A percentile compares a stretch with the other conserved stretches of the same genome.
These are phyloP conservation scores for Hemichromis elongatus DNA, from an alignment of 2,113 vertebrate genomes.

Conservation along the genomic window DNA sequence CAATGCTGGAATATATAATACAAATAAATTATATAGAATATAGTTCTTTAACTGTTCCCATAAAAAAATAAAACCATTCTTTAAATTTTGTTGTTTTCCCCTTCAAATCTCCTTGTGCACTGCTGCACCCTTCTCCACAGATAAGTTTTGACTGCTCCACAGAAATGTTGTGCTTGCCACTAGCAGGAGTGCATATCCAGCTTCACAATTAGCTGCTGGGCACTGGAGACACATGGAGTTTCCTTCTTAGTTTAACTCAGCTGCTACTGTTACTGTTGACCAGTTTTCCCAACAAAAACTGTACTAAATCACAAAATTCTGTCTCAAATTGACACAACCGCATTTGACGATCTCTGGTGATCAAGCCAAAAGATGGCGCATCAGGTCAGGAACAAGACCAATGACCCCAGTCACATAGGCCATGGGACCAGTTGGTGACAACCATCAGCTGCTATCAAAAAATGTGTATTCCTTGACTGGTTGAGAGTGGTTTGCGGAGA, in stretches of 20 bases:
- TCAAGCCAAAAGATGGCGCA: background rate
- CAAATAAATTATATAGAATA: background rate
- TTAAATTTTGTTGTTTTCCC: background rate
- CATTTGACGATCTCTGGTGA: background rate
- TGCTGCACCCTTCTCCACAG: background rate
- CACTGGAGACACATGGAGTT: background rate
- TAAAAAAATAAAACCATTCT: background rate
- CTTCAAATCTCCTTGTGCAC: background rate
- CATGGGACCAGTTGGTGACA: background rate
- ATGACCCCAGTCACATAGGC: background rate
- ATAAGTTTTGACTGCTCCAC: background rate
- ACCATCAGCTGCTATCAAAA: background rate
- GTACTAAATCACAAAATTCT: background rate
- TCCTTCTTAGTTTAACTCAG: background rate
- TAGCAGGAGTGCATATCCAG: background rate
- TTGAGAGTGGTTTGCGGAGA: background rate
- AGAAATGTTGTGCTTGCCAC: background rate
- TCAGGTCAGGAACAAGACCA: background rate
- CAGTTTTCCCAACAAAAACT: background rate
- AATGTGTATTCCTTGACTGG: background rate
- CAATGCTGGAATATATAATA: background rate
- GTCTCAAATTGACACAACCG: rapidly evolving
- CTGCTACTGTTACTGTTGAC: background rate
- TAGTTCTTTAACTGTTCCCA: background rate
- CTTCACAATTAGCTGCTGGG: background rate